Conservation (phyloP, 2,113 vertebrate genomes). For the Lasiurus borealis region DNA sequence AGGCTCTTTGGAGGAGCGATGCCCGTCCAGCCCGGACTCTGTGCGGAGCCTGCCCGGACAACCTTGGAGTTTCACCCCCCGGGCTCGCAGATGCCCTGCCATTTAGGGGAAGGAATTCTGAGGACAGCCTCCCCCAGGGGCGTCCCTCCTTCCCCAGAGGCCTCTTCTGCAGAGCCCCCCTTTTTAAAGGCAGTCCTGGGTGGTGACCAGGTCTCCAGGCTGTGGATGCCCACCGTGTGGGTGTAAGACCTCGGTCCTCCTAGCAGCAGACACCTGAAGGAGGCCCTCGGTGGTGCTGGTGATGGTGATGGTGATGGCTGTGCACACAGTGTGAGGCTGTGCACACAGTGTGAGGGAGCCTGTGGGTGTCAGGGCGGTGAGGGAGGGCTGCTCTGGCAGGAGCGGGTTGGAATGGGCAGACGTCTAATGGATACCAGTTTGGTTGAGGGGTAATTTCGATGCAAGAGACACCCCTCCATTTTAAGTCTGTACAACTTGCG, state of each 20-base stretch:
- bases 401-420: background rate
- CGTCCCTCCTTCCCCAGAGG: background rate
- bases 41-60: background rate
- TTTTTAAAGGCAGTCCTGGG: background rate
- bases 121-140: background rate
- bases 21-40: background rate
- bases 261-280: background rate
- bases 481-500: rapidly evolving
- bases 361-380: rapidly evolving
- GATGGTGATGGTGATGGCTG: no score
- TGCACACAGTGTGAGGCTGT: background rate
- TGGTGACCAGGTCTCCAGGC: background rate
- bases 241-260: background rate
- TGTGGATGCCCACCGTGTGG: rapidly evolving
- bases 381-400: no score
- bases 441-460: background rate
- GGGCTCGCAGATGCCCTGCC: background rate
- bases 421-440: rapidly evolving
- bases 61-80: background rate
- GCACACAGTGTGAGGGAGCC: background rate
- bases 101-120: conserved; percentile 29
- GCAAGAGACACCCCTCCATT: background rate
- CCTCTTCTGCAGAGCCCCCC: no score
- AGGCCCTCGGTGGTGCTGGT: no score
- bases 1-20: background rate